These are phyloP conservation scores for Tetranychus cinnabarinus DNA, from an alignment of 1,140 invertebrate species.

Conservation along the genomic window DNA sequence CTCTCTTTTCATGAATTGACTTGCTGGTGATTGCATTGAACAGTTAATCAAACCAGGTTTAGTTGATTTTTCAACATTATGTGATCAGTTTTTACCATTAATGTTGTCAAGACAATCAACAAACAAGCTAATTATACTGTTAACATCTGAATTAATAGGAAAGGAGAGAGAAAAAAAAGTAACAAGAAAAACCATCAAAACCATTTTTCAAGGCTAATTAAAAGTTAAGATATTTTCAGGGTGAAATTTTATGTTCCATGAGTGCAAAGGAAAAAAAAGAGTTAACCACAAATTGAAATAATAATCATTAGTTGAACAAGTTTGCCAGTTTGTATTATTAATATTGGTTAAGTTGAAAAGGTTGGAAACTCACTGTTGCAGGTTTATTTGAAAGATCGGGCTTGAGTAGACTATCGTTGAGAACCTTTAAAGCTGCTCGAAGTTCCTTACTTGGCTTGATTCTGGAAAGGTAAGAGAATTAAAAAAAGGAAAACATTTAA, in stretches of 20 bases:
- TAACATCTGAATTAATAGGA: background rate
- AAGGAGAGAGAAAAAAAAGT: background rate
- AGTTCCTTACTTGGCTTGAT: slow-evolving; percentile 40
- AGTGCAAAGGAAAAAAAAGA: no score
- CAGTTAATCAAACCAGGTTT: no score
- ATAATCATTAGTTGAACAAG: no score
- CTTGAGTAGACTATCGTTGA: slow-evolving; percentile 47
- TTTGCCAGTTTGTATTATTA: background rate
- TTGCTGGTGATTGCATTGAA: no score
- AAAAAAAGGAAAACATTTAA: background rate
- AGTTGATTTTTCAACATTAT: no score
- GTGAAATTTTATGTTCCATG: no score
- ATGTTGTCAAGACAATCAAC: no score
- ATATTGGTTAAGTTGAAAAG: background rate
- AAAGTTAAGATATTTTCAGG: no score
- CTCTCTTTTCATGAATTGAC: no score
- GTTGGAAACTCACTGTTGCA: slow-evolving; percentile 3
- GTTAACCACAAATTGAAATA: no score
- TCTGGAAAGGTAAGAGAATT: slow-evolving; percentile 13
- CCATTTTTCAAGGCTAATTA: background rate
- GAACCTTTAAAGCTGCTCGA: slow-evolving; percentile 46
- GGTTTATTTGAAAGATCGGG: slow-evolving; percentile 16
- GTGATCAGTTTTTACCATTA: no score
- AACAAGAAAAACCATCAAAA: background rate
- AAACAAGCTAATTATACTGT: background rate